Percentiles rank a stretch among this genome's conserved stretches.
phyloP scores from a whole-genome alignment of 2,113 vertebrate species.

The Pachypanchax playfairii region DNA sequence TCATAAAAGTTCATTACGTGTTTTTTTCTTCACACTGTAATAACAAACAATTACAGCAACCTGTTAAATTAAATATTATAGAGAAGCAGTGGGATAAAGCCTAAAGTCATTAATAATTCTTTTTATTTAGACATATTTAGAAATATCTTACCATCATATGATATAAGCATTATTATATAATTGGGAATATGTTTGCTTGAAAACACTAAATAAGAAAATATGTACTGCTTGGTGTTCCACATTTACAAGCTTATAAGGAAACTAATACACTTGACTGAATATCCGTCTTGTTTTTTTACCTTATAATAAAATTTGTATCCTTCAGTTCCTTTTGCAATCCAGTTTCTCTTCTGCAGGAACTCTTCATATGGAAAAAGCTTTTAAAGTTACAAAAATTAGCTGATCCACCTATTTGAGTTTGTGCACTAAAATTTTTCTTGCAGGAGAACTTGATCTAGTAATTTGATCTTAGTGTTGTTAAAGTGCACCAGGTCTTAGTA shows the following conservation, averaged over 20 bases:
- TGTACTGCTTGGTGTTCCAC: too few relatives aligned
- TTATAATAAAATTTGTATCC: conserved; percentile 6
- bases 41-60: too few relatives aligned
- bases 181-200: too few relatives aligned
- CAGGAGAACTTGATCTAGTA: conserved; percentile 10
- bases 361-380: not conserved
- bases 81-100: not conserved
- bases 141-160: too few relatives aligned
- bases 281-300: not conserved
- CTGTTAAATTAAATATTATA: not conserved
- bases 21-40: not conserved
- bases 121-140: too few relatives aligned
- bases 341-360: too few relatives aligned
- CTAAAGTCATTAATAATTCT: too few relatives aligned
- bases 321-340: not conserved
- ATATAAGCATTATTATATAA: too few relatives aligned
- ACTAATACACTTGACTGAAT: conserved; percentile 10
- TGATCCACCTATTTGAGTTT: conserved; percentile 10
- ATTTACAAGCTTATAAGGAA: not conserved
- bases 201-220: too few relatives aligned
- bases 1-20: not conserved
- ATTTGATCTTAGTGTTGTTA: conserved; percentile 37
- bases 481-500: conserved; percentile 45
- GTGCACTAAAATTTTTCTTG: not conserved
- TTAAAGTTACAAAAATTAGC: conserved; percentile 7